Evolutionary conservation across 2,797 vertebrate genomes (phyloP).

Genomic region (Chiroxiphia lanceolata): DNA sequence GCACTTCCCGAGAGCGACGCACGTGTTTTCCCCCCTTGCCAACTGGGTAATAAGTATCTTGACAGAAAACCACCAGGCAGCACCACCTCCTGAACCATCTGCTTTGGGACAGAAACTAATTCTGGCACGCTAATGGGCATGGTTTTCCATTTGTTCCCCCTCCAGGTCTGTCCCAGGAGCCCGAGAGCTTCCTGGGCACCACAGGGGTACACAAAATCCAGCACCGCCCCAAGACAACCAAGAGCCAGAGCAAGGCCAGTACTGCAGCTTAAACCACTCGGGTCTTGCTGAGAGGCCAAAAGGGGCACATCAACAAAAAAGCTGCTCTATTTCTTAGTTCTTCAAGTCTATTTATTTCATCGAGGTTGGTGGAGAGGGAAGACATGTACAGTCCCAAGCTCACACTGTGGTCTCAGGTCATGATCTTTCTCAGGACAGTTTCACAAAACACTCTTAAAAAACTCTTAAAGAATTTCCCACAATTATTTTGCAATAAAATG

Average conservation of each 20-base stretch:
- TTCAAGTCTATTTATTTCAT: neutral
- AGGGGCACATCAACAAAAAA: neutral
- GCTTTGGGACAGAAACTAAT: neutral
- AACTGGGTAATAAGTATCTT: neutral
- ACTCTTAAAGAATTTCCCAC: neutral
- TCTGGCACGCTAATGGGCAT: neutral
- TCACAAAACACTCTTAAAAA: neutral
- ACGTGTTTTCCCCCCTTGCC: neutral
- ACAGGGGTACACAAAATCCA: accelerated
- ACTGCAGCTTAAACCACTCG: accelerated
- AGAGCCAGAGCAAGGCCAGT: neutral
- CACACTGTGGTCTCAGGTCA: neutral
- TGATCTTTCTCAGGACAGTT: neutral
- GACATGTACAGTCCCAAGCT: accelerated
- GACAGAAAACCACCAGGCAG: neutral
- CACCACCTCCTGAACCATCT: neutral
- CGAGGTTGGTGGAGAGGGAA: neutral
- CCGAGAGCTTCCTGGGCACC: neutral
- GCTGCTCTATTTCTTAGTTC: neutral
- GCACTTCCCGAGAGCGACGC: neutral
- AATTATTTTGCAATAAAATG: neutral
- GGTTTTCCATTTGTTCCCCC: neutral
- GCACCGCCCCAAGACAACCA: accelerated
- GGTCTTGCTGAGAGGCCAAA: neutral
- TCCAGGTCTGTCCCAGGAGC: neutral